These are phyloP conservation scores for Lasioglossum morio DNA, from an alignment of 2,888 invertebrate genomes.

Conservation along the genomic window DNA sequence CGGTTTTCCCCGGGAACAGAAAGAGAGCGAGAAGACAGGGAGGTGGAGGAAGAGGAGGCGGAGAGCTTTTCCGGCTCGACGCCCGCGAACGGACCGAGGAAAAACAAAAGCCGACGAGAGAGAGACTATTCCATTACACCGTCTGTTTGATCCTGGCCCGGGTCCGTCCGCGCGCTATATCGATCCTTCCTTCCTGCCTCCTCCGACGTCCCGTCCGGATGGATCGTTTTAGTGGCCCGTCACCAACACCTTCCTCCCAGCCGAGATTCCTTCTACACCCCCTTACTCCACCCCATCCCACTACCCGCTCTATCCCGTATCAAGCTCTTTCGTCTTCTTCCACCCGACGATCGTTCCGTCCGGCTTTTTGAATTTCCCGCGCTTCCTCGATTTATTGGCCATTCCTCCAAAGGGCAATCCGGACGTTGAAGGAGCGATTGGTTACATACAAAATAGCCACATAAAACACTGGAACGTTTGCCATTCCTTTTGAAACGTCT, in stretches of 20 bases:
- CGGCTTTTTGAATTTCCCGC: constrained; percentile 4
- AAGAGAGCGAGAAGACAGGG: background rate
- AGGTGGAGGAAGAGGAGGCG: background rate
- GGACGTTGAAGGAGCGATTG: constrained; percentile 4
- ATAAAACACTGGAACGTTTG: background rate
- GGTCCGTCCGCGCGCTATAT: constrained; percentile 20
- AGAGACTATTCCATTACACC: constrained; percentile 58
- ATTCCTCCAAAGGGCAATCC: background rate
- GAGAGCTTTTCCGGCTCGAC: constrained; percentile 54
- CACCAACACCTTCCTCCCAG: constrained; percentile 6
- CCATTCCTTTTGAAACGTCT: background rate
- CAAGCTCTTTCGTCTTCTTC: background rate
- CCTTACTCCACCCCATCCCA: background rate
- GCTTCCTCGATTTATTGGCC: constrained; percentile 11
- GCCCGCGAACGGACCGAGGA: constrained; percentile 42
- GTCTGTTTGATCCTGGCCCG: constrained; percentile 50
- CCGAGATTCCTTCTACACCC: constrained; percentile 5
- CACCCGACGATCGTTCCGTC: background rate
- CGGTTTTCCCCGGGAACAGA: constrained; percentile 40
- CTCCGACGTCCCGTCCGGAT: constrained; percentile 5
- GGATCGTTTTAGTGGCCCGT: constrained; percentile 16
- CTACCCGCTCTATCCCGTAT: background rate
- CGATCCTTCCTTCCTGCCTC: constrained; percentile 16
- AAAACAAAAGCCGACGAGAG: constrained; percentile 49
- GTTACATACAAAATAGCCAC: background rate